Evolutionary conservation across 2,888 invertebrate species (phyloP).

Genomic region (Oligia strigilis): DNA sequence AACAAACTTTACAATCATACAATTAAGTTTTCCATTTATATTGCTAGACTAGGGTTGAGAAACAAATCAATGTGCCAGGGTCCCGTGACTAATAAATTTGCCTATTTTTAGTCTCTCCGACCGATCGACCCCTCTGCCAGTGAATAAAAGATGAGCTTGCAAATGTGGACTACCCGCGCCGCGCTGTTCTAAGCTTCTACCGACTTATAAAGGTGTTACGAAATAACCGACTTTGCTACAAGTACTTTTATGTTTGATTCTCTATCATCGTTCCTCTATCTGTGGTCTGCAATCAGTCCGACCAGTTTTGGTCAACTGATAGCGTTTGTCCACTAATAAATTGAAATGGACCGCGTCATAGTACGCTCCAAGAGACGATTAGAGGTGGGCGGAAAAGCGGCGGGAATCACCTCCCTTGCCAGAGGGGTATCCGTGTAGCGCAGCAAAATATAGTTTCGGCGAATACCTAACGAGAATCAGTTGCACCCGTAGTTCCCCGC

Average conservation of each 20-base stretch:
- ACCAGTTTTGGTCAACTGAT: slow-evolving; percentile 32
- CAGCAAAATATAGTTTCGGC: slow-evolving; percentile 6
- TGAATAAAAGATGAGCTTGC: slow-evolving; percentile 80
- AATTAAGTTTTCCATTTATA: slow-evolving; percentile 57
- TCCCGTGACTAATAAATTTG: slow-evolving; percentile 69
- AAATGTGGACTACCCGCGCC: slow-evolving; percentile 65
- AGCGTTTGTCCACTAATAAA: slow-evolving; percentile 46
- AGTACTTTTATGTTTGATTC: slow-evolving; percentile 5
- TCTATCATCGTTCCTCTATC: slow-evolving; percentile 13
- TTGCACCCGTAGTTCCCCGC: background rate
- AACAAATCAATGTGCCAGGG: slow-evolving; percentile 61
- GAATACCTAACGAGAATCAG: slow-evolving; percentile 12
- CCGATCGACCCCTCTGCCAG: slow-evolving; percentile 66
- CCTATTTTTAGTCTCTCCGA: slow-evolving; percentile 71
- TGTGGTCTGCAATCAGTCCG: slow-evolving; percentile 27
- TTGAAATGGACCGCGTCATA: slow-evolving; percentile 44
- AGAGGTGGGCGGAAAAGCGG: slow-evolving; percentile 24
- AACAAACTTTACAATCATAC: slow-evolving; percentile 28
- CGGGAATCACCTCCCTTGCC: slow-evolving; percentile 22
- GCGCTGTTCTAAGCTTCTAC: slow-evolving; percentile 31
- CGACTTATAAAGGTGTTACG: slow-evolving; percentile 31
- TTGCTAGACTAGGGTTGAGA: slow-evolving; percentile 56
- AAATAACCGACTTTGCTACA: slow-evolving; percentile 12
- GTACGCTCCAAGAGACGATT: slow-evolving; percentile 19
- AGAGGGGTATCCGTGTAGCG: slow-evolving; percentile 13